Base-by-base conservation (phyloP, 2,113 vertebrate genomes). In the Podarcis cretensis region DNA sequence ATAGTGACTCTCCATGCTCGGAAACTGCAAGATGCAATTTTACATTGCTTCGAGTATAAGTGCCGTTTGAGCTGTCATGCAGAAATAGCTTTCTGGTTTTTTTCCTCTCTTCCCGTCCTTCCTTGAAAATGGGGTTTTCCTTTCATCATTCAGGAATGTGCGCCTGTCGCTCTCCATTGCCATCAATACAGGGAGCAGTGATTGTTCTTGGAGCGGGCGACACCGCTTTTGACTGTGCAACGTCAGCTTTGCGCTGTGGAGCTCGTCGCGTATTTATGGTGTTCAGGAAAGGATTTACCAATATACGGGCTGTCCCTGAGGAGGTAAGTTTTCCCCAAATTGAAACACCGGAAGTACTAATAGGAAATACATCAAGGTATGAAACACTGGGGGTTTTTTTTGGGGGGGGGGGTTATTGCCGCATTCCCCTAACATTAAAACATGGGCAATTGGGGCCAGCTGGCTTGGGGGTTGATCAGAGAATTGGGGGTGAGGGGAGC, bases 191-290 rank as follows among this genome's bases (percentile, higher is more conserved):
- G 89, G 98, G 99, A n/a, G 94, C 95, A 1, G 98, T 98, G 95
- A 97, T 99, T 57, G 98, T 99, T 54, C 96, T 99, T 2, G 99
- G 99, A 57, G 97, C 99, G 3, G 99, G 99, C 80, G 99, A 99
- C 97, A 99, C 98, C 0, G 98, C 98, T 23, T 99, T 99, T 85
- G 99, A 99, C 97, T 99, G 99, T 40, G 98, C 98, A 35, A 99
- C 99, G 48, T 99, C 98, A 20, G 98, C 99, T 74, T 96, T 99
- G 74, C 98, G 98, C 88, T 99, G 98, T 30, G 99, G 99, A 86
- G 99, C 99, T 94, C 97, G 88, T 12, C 97, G 97, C 0, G 98
- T 99, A 35, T 99, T 97, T 59, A 94, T 99, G 83, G 98, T 97
- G 92, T 99, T 99, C 97, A 97, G 98, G 93, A 99, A 98, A 94